Conservation (phyloP, 2,888 invertebrate genomes). For the Pterostichus niger region DNA sequence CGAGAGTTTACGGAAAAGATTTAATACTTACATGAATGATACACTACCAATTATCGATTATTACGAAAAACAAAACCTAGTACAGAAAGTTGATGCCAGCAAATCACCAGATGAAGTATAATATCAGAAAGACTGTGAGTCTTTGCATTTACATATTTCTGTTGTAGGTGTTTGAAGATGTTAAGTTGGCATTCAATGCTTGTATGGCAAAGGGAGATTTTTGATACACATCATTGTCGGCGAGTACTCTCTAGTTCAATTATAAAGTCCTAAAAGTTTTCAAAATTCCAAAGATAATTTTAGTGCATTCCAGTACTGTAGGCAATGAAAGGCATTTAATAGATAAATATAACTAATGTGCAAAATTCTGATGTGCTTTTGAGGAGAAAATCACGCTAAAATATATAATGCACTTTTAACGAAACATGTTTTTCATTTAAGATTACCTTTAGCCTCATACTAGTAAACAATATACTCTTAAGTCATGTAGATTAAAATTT, state of each 20-base stretch:
- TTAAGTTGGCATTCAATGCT: slow-evolving; percentile 72
- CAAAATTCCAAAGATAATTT: slow-evolving; percentile 43
- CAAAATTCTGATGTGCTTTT: slow-evolving; percentile 23
- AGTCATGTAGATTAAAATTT: too few relatives aligned
- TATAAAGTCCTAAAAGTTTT: slow-evolving; percentile 21
- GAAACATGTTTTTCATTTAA: slow-evolving; percentile 3
- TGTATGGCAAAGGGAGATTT: slow-evolving; percentile 58
- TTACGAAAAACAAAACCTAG: slow-evolving; percentile 85
- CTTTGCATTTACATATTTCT: not conserved
- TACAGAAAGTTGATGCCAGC: slow-evolving; percentile 88
- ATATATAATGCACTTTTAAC: slow-evolving; percentile 26
- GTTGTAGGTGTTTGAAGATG: slow-evolving; percentile 71
- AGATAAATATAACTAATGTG: slow-evolving; percentile 1
- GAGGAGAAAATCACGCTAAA: slow-evolving; percentile 7
- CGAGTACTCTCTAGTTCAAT: not conserved
- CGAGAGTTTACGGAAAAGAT: slow-evolving; percentile 91
- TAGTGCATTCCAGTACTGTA: slow-evolving; percentile 61
- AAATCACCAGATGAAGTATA: slow-evolving; percentile 82
- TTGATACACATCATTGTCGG: slow-evolving; percentile 55
- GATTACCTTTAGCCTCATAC: not conserved
- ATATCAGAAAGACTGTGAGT: not conserved
- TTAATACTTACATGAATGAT: slow-evolving; percentile 90
- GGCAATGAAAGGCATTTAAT: slow-evolving; percentile 53
- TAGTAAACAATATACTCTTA: too few relatives aligned
- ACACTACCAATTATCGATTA: slow-evolving; percentile 94